Conservation (phyloP, 1,140 invertebrate species). For the Maniola jurtina region DNA sequence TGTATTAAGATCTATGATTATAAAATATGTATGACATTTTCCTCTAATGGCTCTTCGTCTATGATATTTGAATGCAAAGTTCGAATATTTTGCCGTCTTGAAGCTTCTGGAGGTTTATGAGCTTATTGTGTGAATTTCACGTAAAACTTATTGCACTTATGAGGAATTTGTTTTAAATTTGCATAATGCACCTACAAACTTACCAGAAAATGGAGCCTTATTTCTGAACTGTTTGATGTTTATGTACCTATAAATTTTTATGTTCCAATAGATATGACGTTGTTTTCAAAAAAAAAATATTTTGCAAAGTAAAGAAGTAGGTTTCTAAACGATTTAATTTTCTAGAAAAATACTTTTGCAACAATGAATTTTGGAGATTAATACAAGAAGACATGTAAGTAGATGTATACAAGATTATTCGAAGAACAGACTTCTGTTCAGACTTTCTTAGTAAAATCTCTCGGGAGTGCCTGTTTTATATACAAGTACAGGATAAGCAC, state of each 20-base stretch:
- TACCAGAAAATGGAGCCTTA: too few relatives aligned
- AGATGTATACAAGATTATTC: background rate
- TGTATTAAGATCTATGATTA: too few relatives aligned
- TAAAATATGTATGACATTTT: background rate
- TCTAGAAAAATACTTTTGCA: background rate
- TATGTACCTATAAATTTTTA: too few relatives aligned
- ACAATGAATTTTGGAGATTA: background rate
- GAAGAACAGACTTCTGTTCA: too few relatives aligned
- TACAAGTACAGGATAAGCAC: background rate
- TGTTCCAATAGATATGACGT: too few relatives aligned
- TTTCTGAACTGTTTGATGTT: too few relatives aligned
- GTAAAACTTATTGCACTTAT: background rate
- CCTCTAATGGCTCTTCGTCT: background rate
- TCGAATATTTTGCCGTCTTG: background rate
- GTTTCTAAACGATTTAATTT: too few relatives aligned
- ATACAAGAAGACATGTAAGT: background rate
- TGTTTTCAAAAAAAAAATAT: too few relatives aligned
- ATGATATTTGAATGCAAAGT: background rate
- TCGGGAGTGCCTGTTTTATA: background rate
- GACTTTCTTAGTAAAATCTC: background rate
- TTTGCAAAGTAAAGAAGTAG: too few relatives aligned
- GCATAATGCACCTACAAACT: too few relatives aligned
- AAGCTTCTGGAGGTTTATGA: background rate
- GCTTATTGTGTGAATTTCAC: background rate
- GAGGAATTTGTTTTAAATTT: background rate